phyloP scores from a whole-genome alignment of 1,140 invertebrate species.

The Drosophila punjabiensis region DNA sequence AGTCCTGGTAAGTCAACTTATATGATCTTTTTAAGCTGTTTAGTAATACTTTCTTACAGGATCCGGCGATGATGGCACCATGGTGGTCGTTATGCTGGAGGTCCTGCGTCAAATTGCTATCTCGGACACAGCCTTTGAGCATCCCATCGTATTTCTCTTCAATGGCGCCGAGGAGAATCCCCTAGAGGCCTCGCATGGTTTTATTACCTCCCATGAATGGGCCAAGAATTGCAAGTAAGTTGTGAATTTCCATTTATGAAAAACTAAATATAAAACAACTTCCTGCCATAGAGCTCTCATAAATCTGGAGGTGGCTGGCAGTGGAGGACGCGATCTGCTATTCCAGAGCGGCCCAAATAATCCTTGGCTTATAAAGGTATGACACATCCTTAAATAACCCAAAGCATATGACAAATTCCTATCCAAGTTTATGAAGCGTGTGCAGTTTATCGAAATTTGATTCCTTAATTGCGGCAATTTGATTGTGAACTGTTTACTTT shows the following conservation, averaged over 20 bases:
- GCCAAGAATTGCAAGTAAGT: conserved; percentile 88
- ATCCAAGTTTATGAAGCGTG: conserved; percentile 22
- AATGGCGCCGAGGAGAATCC: conserved; percentile 98
- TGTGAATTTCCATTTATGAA: background rate
- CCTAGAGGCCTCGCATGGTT: conserved; percentile 96
- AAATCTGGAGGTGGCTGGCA: conserved; percentile 97
- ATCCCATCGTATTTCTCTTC: conserved; percentile 94
- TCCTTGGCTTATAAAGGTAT: conserved; percentile 93
- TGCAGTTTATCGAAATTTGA: conserved; percentile 24
- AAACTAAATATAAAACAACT: background rate
- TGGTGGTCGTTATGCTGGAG: conserved; percentile 97
- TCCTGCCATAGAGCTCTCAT: conserved; percentile 90
- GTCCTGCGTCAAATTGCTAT: conserved; percentile 91
- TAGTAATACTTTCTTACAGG: background rate
- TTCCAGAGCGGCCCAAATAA: conserved; percentile 97
- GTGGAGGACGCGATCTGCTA: conserved; percentile 96
- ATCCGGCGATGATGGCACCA: conserved; percentile 96
- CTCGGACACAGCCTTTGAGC: conserved; percentile 87
- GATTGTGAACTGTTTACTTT: conserved; percentile 87
- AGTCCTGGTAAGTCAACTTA: conserved; percentile 86
- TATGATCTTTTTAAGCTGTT: too few species aligned
- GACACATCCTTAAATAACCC: background rate
- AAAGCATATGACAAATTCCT: background rate
- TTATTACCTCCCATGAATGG: conserved; percentile 97
- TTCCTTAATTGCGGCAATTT: conserved; percentile 16